phyloP scores from a whole-genome alignment of 2,113 vertebrate species.

The Charina bottae region DNA sequence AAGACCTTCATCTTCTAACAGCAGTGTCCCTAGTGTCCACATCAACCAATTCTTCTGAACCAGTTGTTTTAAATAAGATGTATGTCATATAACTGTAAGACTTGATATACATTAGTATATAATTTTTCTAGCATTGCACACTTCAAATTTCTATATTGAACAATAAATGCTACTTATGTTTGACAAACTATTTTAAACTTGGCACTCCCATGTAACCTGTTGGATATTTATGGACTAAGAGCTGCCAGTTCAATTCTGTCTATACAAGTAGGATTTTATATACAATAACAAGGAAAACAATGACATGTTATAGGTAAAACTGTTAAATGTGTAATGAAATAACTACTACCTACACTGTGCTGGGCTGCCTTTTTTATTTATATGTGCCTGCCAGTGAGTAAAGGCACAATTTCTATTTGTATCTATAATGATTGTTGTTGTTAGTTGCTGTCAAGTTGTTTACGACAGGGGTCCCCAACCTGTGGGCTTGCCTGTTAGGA shows the following conservation, averaged over 20 bases:
- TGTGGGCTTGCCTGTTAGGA: too few relatives aligned
- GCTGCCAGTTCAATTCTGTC: background rate
- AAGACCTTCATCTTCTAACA: constrained; percentile 28
- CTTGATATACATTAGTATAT: background rate
- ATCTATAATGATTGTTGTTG: background rate
- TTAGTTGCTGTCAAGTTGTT: too few relatives aligned
- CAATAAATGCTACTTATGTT: background rate
- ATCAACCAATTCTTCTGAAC: background rate
- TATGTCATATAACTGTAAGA: background rate
- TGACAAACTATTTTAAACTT: background rate
- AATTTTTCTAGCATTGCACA: background rate
- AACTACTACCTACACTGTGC: background rate
- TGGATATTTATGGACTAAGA: background rate
- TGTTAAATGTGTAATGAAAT: background rate
- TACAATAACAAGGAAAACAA: background rate
- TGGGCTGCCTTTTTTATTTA: background rate
- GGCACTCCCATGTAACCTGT: background rate
- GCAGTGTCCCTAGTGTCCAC: background rate
- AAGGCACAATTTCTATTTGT: background rate
- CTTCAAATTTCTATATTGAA: background rate
- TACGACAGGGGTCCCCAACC: too few relatives aligned
- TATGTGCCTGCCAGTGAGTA: background rate
- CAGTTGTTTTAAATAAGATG: constrained; percentile 16
- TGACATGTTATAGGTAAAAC: background rate
- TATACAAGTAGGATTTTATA: background rate